These are phyloP conservation scores for Axea sp. DNA, from an alignment of 2,888 invertebrate genomes.

Conservation along the genomic window DNA sequence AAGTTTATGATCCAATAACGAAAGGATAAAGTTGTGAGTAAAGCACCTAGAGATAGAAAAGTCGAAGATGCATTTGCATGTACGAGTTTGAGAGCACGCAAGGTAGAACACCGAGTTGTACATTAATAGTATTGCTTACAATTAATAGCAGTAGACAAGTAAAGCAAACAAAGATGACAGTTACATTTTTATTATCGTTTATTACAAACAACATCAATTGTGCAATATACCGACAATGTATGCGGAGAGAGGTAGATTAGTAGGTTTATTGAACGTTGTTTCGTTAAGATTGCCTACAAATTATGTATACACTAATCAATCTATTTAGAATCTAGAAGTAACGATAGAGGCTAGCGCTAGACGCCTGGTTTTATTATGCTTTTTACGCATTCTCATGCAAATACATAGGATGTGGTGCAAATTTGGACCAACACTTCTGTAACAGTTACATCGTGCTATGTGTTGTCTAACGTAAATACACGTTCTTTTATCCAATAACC, in stretches of 20 bases:
- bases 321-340: slow-evolving; percentile 55
- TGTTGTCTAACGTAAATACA: slow-evolving; percentile 37
- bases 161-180: slow-evolving; percentile 25
- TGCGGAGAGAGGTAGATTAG: slow-evolving; percentile 53
- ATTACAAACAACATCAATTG: slow-evolving; percentile 4
- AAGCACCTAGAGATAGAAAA: slow-evolving; percentile 10
- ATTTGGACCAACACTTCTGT: slow-evolving; percentile 30
- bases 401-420: slow-evolving; percentile 39
- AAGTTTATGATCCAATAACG: not conserved
- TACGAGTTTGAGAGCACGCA: slow-evolving; percentile 44
- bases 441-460: slow-evolving; percentile 31
- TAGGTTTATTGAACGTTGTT: slow-evolving; percentile 47
- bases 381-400: slow-evolving; percentile 45
- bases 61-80: slow-evolving; percentile 48
- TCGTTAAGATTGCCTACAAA: slow-evolving; percentile 42
- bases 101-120: slow-evolving; percentile 52
- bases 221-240: slow-evolving; percentile 21
- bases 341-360: slow-evolving; percentile 61
- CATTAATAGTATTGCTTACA: slow-evolving; percentile 44
- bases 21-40: not conserved
- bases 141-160: slow-evolving; percentile 46
- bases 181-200: slow-evolving; percentile 21
- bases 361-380: slow-evolving; percentile 54
- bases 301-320: slow-evolving; percentile 41
- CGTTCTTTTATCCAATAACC: not conserved